Base-by-base conservation (phyloP, 2,888 invertebrate genomes). In the Thereva nobilitata region DNA sequence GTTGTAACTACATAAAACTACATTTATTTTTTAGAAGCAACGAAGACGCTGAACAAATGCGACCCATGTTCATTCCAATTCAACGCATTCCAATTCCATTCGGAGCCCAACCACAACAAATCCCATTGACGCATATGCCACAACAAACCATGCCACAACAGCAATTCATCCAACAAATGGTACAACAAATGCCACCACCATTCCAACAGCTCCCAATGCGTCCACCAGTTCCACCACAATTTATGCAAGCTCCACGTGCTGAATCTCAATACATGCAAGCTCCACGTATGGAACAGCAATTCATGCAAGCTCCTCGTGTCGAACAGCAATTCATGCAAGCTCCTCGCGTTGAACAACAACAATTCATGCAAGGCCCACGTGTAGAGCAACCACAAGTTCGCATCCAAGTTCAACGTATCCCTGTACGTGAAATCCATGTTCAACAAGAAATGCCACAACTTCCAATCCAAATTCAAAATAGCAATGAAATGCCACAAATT, bases 81-180 rank as follows among this genome's bases (percentile, higher is more conserved):
- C 80, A 80, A 74, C 79, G 83, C 70, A 77, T 82, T 37, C 83
- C 82, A 68, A 82, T 83, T 68, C 83, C 83, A 68, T 83, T 83
- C 54, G 75, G 83, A 12, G 80, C 82, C 71, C 84, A 83, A 50
- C 82, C 83, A 73, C 83, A 84, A 45, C 82, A 83, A 74, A 83
- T 84, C 72, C 83, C 84, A 8, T 80, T 86, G 77, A 84, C 86
- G 71, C 82, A 82, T 59, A 80, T 80, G 80, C 80, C 79, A 40
- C 79, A 79, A 72, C 75, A 77, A 49, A 78, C 77, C 74, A 76
- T 77, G 75, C 76, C 76, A 4, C 77, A 78, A 59, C 74, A 77
- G 72, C 67, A 70, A 71, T 70, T 72, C 67, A 72, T 73, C 56
- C 73, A 77, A 55, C 78, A 76, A 53, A 75, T 75, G 40, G 23